Base-by-base conservation (phyloP, 2,797 vertebrate genomes). In the Gymnothorax reevesii region DNA sequence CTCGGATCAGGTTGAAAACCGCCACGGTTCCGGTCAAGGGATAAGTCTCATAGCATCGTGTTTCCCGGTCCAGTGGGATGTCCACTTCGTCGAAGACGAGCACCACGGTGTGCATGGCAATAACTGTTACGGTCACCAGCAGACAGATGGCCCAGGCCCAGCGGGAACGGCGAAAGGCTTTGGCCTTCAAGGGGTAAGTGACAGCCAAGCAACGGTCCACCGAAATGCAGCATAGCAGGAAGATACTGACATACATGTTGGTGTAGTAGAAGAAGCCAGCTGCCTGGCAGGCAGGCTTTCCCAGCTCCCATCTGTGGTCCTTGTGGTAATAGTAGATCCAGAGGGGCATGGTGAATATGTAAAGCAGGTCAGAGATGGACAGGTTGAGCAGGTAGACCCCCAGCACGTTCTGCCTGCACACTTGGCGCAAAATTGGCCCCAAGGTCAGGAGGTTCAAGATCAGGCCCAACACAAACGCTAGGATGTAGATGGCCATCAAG, bases 221-320 rank as follows among this genome's bases (percentile, higher is more conserved):
- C 0, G 96, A 97, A 91, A 97, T 96, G n/a, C 95, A 95, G 90
- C 96, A 97, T 64, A 97, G 95, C 62, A 97, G 92, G 88, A 62
- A 95, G 89, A 95, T 96, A 90, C 96, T 96, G 89, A 95, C 93
- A 88, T 97, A 97, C 93, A 96, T 95, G 91, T 97, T 97, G 89
- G 96, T 94, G 92, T 97, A 97, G 92, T 95, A 97, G 84, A 97
- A 83, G 87, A 97, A 97, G 57, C 96, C 96, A 0, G 93, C 93
- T 2, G 96, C 2, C 8, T 90, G 93, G 88, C 96, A 97, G 54
- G 93, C 87, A 0, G 0, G 0, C 0, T 1, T 25, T 1, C 94
- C 87, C 0, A 97, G 90, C 10, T 0, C 0, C 96, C 96, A 97
- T 0, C 17, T 5, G 89, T 97, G 96, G 88, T 95, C 60, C 0